Percentiles rank a stretch among this genome's conserved stretches.
Conservation (phyloP, 2,797 vertebrate species). For the Acrossocheilus fasciatus region DNA sequence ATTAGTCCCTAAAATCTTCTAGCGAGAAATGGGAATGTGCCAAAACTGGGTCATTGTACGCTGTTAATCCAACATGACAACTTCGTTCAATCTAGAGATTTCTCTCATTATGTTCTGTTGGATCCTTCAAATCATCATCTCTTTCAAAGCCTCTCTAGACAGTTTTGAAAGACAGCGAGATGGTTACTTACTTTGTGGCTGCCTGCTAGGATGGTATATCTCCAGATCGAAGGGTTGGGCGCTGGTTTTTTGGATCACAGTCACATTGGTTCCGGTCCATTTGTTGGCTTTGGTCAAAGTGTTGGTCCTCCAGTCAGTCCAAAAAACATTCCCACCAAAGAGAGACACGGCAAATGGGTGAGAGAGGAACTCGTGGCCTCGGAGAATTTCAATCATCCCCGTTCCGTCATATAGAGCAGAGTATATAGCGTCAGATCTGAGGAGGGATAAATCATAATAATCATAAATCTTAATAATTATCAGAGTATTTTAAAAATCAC, state of each 20-base stretch:
- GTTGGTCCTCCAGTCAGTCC: conserved; percentile 91
- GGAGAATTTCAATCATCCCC: conserved; percentile 84
- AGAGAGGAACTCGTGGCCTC: conserved; percentile 89
- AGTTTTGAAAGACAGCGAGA: neutral
- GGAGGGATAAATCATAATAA: conserved; percentile 49
- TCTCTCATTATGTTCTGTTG: conserved; percentile 15
- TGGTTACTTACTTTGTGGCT: conserved; percentile 80
- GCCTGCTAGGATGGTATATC: conserved; percentile 87
- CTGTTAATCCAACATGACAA: conserved; percentile 39
- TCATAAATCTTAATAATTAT: neutral
- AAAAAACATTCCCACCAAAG: conserved; percentile 87
- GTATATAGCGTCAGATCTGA: conserved; percentile 89
- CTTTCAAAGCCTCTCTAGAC: conserved; percentile 5
- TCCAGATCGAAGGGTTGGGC: conserved; percentile 89
- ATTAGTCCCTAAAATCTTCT: conserved; percentile 31
- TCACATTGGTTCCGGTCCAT: conserved; percentile 89
- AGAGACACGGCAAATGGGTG: conserved; percentile 89
- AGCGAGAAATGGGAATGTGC: conserved; percentile 23
- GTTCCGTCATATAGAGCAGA: conserved; percentile 87
- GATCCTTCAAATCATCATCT: conserved; percentile 30
- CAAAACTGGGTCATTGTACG: conserved; percentile 30
- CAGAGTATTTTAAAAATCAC: neutral
- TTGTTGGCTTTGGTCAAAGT: conserved; percentile 88
- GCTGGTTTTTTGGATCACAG: conserved; percentile 89
- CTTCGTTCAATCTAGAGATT: conserved; percentile 22